These are phyloP conservation scores for Apaloderma vittatum DNA, from an alignment of 2,113 vertebrate genomes.

Conservation along the genomic window DNA sequence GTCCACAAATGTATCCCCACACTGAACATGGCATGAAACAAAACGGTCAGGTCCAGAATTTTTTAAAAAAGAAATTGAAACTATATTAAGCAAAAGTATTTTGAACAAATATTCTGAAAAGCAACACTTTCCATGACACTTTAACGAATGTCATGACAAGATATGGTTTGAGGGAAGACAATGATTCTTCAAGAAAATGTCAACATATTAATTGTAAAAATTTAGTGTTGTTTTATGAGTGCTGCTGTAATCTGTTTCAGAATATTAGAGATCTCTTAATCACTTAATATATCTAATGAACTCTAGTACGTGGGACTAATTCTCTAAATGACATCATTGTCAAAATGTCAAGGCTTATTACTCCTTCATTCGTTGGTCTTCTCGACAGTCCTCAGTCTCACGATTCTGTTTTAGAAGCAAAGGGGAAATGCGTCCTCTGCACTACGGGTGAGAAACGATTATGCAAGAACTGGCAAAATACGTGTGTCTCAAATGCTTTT, in stretches of 20 bases:
- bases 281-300: constrained; percentile 3
- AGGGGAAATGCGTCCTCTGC: background rate
- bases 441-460: rapidly evolving
- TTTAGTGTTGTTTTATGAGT: background rate
- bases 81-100: background rate
- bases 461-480: background rate
- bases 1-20: background rate
- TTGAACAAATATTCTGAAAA: background rate
- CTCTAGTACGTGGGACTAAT: background rate
- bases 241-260: background rate
- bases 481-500: rapidly evolving
- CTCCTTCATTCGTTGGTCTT: background rate
- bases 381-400: background rate
- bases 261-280: background rate
- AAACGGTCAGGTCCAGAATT: background rate
- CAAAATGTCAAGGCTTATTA: constrained; percentile 25
- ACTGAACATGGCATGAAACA: background rate
- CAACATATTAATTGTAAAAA: background rate
- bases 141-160: background rate
- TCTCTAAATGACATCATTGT: background rate
- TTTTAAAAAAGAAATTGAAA: background rate
- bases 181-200: background rate
- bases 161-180: background rate
- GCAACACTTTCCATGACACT: background rate
- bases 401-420: background rate